Base-by-base conservation (phyloP, 2,888 invertebrate genomes). In the Acanthosepion pharaonis region DNA sequence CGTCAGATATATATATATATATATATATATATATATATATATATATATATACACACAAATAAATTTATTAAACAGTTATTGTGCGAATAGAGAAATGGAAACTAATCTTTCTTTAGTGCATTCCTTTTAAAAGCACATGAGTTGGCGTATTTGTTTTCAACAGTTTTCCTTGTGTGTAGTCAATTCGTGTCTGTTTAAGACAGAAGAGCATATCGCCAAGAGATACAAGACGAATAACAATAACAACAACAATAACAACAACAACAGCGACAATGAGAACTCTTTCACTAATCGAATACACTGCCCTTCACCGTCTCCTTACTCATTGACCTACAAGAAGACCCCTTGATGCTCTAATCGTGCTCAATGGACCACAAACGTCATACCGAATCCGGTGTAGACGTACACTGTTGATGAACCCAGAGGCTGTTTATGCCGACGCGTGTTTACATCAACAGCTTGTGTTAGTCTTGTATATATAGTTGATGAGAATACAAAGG, bases 241-340 rank as follows among this genome's bases (percentile, higher is more conserved):
- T n/a, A 78, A 33, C 18, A 33, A 11, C 15, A n/a, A 4, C 4
- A 28, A 78, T n/a, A 78, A 33, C 18, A 33, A 11, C 15, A 33
- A 78, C 18, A 78, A 11, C 11, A n/a, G 2, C 3, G 4, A 33
- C n/a, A 28, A 78, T 5, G 9, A 28, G 78, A 78, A 78, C 6
- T n/a, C 15, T 78, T 78, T n/a, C n/a, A 15, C 78, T 3, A n/a
- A 78, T 78, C n/a, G n/a, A 78, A 33, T 78, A 9, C 78, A n/a
- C n/a, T 78, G 8, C 78, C 78, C 78, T 33, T n/a, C 5, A 33
- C 15, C 78, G 15, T n/a, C n/a, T n/a, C 15, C n/a, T 15, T 78
- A 33, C 78, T n/a, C 78, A 33, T 78, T 78, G 78, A 78, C 78
- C 78, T 78, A 78, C 78, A 78, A n/a, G 78, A n/a, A 78, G n/a